phyloP scores from a whole-genome alignment of 2,888 invertebrate species.

The Mantis religiosa region DNA sequence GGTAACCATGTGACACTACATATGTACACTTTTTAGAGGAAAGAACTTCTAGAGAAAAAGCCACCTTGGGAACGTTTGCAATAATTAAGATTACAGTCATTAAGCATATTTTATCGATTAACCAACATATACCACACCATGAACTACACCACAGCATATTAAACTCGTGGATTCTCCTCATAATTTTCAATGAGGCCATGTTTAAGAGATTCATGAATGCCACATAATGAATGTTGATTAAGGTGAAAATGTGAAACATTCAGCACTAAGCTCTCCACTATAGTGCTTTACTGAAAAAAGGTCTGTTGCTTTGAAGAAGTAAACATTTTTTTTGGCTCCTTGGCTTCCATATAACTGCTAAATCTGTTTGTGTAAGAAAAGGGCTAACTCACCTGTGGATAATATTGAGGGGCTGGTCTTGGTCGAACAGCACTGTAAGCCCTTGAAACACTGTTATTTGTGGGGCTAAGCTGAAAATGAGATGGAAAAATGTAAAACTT shows the following conservation, averaged over 20 bases:
- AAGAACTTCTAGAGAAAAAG: too few species aligned
- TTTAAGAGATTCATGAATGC: background rate
- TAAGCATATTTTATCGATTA: too few species aligned
- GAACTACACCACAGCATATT: background rate
- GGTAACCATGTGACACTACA: too few species aligned
- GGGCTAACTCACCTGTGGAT: slow-evolving; percentile 26
- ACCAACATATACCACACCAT: too few species aligned
- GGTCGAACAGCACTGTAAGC: slow-evolving; percentile 21
- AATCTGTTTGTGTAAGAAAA: background rate
- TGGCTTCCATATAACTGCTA: background rate
- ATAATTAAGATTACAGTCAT: too few species aligned
- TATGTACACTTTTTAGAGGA: too few species aligned
- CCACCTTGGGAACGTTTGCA: too few species aligned
- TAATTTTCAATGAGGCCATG: background rate
- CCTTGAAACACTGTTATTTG: slow-evolving; percentile 33
- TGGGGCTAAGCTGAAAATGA: slow-evolving; percentile 39
- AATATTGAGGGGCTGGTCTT: slow-evolving; percentile 27
- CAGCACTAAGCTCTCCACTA: background rate
- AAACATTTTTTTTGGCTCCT: background rate
- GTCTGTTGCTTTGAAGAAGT: background rate
- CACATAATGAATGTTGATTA: too few species aligned
- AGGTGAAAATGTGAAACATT: too few species aligned
- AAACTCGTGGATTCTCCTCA: background rate
- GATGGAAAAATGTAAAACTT: slow-evolving; percentile 34
- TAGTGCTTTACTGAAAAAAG: background rate